These are phyloP conservation scores for Sprattus sprattus DNA, from an alignment of 2,113 vertebrate species.

Conservation along the genomic window DNA sequence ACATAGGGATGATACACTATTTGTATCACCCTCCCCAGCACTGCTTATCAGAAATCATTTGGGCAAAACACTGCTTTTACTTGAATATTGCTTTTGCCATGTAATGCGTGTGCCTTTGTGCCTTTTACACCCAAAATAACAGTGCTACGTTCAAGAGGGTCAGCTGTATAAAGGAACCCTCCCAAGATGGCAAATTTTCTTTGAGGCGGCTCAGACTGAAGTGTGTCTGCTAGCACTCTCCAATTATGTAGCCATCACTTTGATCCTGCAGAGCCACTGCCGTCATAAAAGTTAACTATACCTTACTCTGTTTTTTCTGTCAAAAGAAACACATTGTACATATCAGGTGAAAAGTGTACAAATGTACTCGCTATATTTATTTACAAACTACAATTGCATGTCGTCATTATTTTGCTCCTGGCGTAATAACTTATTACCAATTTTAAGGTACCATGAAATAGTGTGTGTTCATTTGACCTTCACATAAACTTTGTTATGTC, in stretches of 20 bases:
- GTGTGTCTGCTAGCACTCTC: not conserved
- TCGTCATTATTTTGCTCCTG: not conserved
- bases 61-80: not conserved
- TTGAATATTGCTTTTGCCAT: not conserved
- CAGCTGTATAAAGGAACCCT: not conserved
- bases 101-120: not conserved
- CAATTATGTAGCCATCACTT: not conserved
- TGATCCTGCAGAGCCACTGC: not conserved
- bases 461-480: not conserved
- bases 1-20: not conserved
- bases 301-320: not conserved
- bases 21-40: not conserved
- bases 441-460: too few relatives aligned
- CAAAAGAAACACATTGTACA: not conserved
- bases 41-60: not conserved
- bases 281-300: not conserved
- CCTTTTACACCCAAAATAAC: not conserved
- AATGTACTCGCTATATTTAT: not conserved
- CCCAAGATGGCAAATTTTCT: not conserved
- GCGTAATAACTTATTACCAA: too few relatives aligned
- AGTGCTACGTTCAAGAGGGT: not conserved
- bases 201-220: not conserved
- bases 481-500: not conserved
- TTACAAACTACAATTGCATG: not conserved
- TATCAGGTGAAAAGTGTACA: not conserved